Evolutionary conservation across 2,888 invertebrate species (phyloP).

Genomic region (Erebia palarica): DNA sequence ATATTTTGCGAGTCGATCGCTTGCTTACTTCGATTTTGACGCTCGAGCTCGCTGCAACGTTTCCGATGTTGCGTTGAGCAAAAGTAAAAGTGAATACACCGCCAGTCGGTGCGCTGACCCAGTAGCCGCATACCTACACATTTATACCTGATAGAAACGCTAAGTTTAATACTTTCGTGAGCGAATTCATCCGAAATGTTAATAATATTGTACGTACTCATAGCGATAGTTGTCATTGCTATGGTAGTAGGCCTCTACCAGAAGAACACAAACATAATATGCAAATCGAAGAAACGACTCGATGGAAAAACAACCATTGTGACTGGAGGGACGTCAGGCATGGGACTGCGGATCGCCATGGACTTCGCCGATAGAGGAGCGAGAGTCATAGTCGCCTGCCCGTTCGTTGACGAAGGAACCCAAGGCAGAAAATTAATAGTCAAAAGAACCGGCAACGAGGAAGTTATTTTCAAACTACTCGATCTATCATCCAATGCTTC

Average conservation of each 20-base stretch:
- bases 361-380: constrained; percentile 72
- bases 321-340: constrained; percentile 71
- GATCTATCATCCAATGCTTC: constrained; percentile 89
- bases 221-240: constrained; percentile 28
- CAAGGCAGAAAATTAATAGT: constrained; percentile 82
- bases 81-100: constrained; percentile 38
- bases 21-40: not conserved
- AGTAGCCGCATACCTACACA: constrained; percentile 22
- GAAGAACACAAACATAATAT: constrained; percentile 69
- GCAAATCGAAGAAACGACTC: constrained; percentile 65
- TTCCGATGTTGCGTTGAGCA: constrained; percentile 47
- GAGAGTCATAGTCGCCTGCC: constrained; percentile 70
- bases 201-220: constrained; percentile 30
- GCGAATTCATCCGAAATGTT: constrained; percentile 5
- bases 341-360: constrained; percentile 68
- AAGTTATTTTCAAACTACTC: constrained; percentile 86
- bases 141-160: not conserved
- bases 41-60: constrained; percentile 23
- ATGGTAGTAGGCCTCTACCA: constrained; percentile 63
- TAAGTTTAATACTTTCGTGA: not conserved
- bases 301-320: constrained; percentile 67
- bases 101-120: constrained; percentile 28
- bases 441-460: constrained; percentile 85
- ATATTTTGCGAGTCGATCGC: not conserved
- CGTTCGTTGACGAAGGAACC: constrained; percentile 64